Base-by-base conservation (phyloP, 2,113 vertebrate species). In the Capreolus pygargus region DNA sequence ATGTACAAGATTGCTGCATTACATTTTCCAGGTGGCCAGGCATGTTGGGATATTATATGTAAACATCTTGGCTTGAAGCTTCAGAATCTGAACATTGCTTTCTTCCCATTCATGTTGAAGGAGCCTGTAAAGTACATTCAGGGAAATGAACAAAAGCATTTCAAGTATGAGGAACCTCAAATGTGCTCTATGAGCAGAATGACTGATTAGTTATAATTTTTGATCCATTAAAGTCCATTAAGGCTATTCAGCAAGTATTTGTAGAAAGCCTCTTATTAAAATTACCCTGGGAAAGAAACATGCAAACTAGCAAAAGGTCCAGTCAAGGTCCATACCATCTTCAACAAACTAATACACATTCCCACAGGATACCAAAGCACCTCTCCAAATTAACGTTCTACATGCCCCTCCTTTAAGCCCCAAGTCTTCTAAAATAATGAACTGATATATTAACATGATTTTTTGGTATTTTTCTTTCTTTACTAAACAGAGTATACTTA, bases 11-110 rank as follows among this genome's bases (percentile, higher is more conserved):
- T 98, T 99, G 99, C 98, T 99, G 99, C 99, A 99, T 99, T 99
- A 99, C 99, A 99, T 99, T 99, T 99, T 99, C 99, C 99, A 99
- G 99, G 98, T 98, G 98, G 99, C 98, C 99, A 99, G 98, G 99
- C 99, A 99, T 98, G 98, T 99, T 95, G 99, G 99, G 97, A 99
- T 98, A 98, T 99, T 99, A 98, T 99, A 99, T 98, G 98, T 99
- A 99, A 99, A 98, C 99, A 99, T 99, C 98, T 99, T 99, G 98
- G 99, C 99, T 99, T 99, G 99, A 76, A 99, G 99, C 99, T 99
- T 99, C 98, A 99, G 98, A 97, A 99, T 99, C 82, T 99, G 99
- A 90, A 99, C 86, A 98, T 99, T 99, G 97, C 99, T 99, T 30
- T 99, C 99, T 97, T 98, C 99, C 99, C 99, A 99, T 98, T 99